Evolutionary conservation across 1,140 invertebrate genomes (phyloP).

Genomic region (Pygmarrhopalites habei): DNA sequence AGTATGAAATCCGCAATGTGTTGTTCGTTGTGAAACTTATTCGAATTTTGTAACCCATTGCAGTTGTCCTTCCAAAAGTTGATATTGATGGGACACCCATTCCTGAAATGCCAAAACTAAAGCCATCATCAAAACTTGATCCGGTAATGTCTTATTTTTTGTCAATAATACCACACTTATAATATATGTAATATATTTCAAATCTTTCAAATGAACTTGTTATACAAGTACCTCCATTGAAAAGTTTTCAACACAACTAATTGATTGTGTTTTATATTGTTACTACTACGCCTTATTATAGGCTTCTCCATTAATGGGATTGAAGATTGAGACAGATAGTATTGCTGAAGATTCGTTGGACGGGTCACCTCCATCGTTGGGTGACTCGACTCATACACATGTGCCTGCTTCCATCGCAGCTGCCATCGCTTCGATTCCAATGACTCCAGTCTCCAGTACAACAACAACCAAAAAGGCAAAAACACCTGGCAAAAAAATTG

Average conservation of each 20-base stretch:
- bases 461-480: conserved; percentile 44
- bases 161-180: too few species aligned
- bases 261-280: too few species aligned
- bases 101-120: conserved; percentile 32
- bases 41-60: too few species aligned
- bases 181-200: too few species aligned
- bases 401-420: conserved; percentile 48
- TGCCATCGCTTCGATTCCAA: conserved; percentile 40
- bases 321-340: conserved; percentile 48
- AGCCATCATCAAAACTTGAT: conserved; percentile 18
- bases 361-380: conserved; percentile 63
- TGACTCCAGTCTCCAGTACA: conserved; percentile 44
- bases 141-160: conserved; percentile 16
- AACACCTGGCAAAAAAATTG: conserved; percentile 72
- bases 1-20: too few species aligned
- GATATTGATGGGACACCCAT: conserved; percentile 33
- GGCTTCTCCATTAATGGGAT: conserved; percentile 52
- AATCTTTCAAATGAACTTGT: too few species aligned
- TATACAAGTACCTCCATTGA: too few species aligned
- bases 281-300: too few species aligned
- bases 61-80: conserved; percentile 41
- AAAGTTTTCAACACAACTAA: too few species aligned
- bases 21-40: too few species aligned
- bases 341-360: conserved; percentile 62
- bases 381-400: conserved; percentile 51